Evolutionary conservation across 2,797 vertebrate genomes (phyloP), one percentile per base, ranked within the genome.

Genomic region (Phylloscopus collybita): DNA sequence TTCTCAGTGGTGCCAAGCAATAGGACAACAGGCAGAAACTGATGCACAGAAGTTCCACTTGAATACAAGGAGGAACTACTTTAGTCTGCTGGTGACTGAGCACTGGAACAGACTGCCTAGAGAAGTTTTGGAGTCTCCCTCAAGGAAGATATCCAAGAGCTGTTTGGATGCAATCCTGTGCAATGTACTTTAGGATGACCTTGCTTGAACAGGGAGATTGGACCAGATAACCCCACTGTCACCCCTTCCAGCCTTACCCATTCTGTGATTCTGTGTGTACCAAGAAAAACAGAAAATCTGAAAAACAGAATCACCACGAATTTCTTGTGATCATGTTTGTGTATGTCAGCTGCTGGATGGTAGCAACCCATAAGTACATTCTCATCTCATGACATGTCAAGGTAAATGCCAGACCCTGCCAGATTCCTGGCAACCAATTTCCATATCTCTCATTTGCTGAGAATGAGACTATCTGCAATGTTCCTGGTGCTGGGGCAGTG

Each of bases 71-170:
- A 32, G 4, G 34, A 74, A 9, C 3, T 53, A 7, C n/a, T 21
- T 16, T 30, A 3, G 1, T 38, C 13, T 23, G 19, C 1, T 0
- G 11, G 11, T 72, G 53, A 59, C 38, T 0, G 4, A 50, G 23
- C 7, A 9, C 23, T 42, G 29, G 15, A 61, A 54, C 25, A 73
- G 9, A 21, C 26, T 60, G 16, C 25, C n/a, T 13, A 21, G 69
- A 38, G 18, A 47, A 14, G 14, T 6, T 26, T 20, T 60, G 47
- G 38, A 47, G 5, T 10, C n/a, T 80, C 25, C 38, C 47, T 60
- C 40, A 34, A 1, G 16, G 25, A 21, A 73, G 38, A 21, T 53
- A 30, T 40, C 34, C 29, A 53, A 73, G 61, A 47, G 34, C 25
- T 6, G 14, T 47, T 45, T 61, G 40, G 40, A 54, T 42, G 69